Evolutionary conservation across 2,888 invertebrate species (phyloP), one percentile per base, ranked within the genome.

Genomic region (Thera obeliscata): DNA sequence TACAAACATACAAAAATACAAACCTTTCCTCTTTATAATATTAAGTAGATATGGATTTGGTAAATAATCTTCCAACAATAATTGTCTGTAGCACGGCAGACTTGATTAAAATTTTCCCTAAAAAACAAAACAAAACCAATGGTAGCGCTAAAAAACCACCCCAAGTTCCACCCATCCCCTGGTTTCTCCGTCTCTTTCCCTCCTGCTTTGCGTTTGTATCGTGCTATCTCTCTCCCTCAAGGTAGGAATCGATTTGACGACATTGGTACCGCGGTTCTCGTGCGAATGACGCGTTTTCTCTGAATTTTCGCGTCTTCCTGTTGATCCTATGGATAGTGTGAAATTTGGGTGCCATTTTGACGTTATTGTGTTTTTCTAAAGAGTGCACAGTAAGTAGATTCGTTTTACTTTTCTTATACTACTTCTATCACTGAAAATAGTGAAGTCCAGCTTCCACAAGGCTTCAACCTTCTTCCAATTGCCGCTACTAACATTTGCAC

Each of bases 81-180:
- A n/a, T 38, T 38, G 38, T 38, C 38, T 0, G 3, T 38, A 38
- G 38, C 38, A 38, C 43, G 22, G 50, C 50, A 22, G 5, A 7
- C 50, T 22, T 50, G 43, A 46, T 46, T 46, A 43, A 43, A 43
- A 43, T 46, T 46, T 9, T 9, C 43, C 43, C 43, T 0, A 58
- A 66, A 64, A 64, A 61, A 60, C 50, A 61, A 66, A 71, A 63
- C 66, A 52, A 69, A 68, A 68, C 69, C 69, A 38, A 33, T 69
- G 60, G 75, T 75, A 72, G 48, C 61, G 72, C 56, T 71, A 56
- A 36, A 55, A 69, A 67, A 66, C 76, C 77, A 78, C 71, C 57
- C 54, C 56, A 70, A 50, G 62, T 67, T 68, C 67, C 66, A 61
- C 36, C 57, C 54, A 52, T 62, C 43, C 69, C 69, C 64, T n/a